Conservation (phyloP, 2,888 invertebrate genomes). For the Cryptocephalus primarius region DNA sequence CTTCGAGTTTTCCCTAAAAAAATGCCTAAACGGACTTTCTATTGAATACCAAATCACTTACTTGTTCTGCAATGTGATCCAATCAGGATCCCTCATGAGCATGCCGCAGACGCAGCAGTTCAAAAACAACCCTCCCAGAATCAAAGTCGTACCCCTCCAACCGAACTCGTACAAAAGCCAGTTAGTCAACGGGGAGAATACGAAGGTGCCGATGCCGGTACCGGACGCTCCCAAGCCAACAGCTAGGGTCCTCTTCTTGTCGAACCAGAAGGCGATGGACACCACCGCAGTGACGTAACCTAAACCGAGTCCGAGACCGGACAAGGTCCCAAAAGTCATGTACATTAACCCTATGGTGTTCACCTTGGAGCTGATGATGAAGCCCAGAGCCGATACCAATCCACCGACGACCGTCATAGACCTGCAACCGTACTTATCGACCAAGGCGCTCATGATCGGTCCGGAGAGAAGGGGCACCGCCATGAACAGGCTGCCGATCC, state of each 20-base stretch:
- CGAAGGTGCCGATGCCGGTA: conserved; percentile 79
- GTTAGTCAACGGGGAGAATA: conserved; percentile 78
- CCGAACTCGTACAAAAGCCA: conserved; percentile 66
- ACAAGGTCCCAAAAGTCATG: conserved; percentile 75
- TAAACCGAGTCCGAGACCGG: conserved; percentile 73
- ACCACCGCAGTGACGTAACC: conserved; percentile 87
- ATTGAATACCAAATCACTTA: conserved; percentile 17
- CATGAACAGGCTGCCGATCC: conserved; percentile 26
- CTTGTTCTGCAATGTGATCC: conserved; percentile 60
- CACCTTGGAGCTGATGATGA: conserved; percentile 60
- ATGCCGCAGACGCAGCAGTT: conserved; percentile 79
- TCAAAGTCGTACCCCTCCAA: conserved; percentile 74
- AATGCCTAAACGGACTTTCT: conserved; percentile 3
- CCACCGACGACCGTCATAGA: conserved; percentile 49
- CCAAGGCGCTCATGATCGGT: conserved; percentile 65
- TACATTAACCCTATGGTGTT: conserved; percentile 68
- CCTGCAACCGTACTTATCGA: conserved; percentile 59
- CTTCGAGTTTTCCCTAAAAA: conserved; percentile 16
- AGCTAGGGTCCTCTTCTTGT: conserved; percentile 74
- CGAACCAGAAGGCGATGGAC: conserved; percentile 87
- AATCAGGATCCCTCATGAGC: conserved; percentile 80
- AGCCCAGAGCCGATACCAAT: conserved; percentile 61
- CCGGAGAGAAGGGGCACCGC: conserved; percentile 63
- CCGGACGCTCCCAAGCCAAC: conserved; percentile 83
- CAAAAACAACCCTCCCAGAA: conserved; percentile 74